Base-by-base conservation (phyloP, 2,797 vertebrate genomes). In the Bradypodion pumilum region DNA sequence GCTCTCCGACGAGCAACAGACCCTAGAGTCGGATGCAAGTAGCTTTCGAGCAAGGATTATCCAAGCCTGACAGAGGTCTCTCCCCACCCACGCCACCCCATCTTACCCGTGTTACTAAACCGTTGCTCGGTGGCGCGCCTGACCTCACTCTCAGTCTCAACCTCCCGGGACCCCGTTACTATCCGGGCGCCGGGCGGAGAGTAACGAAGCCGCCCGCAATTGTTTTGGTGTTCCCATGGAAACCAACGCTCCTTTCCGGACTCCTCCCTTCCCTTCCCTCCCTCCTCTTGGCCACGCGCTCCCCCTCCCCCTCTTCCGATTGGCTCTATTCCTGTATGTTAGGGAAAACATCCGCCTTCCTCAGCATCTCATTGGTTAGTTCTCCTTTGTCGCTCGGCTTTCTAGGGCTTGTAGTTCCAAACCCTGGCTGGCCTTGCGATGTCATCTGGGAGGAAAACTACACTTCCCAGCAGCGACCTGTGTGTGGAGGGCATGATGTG, bases 211-310 rank as follows among this genome's bases (percentile, higher is more conserved):
- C 59, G 73, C 80, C 83, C 83, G 27, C 32, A 83, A 35, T 94
- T 95, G 92, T 94, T 92, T n/a, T 29, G 77, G 0, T 1, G 91
- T 94, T 91, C 27, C 94, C 87, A 83, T 83, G 86, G 94, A 62
- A 62, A 95, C 89, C 49, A 76, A 25, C 0, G 19, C 7, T 0
- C 0, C 16, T 3, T 32, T 46, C 9, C 1, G 7, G 27, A 1
- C 0, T 1, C 0, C 27, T 0, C 0, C 35, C 8, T 10, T 0
- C 0, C n/a, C n/a, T n/a, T n/a, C n/a, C n/a, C n/a, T n/a, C n/a
- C n/a, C n/a, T n/a, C 0, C 12, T 2, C 25, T 6, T 12, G 16
- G 0, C 2, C 0, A 2, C 1, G 0, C 5, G 80, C 0, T 13
- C 27, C 13, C 2, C 2, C 13, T 2, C 6, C 1, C 16, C 10